phyloP scores from a whole-genome alignment of 2,888 invertebrate species.

The Nomada fucata region DNA sequence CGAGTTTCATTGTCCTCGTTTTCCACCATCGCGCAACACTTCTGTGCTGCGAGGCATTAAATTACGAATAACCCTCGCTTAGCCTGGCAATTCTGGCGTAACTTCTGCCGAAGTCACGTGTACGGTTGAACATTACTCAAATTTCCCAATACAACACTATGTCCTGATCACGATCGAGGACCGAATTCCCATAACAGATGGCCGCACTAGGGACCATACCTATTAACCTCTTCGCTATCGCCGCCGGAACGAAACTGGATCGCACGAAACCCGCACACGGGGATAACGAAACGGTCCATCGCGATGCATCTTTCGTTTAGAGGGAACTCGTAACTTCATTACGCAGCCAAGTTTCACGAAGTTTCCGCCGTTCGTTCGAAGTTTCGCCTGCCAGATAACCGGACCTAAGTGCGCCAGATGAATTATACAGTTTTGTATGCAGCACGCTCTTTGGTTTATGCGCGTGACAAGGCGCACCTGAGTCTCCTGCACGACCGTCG shows the following conservation, averaged over 20 bases:
- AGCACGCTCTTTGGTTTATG: slow-evolving; percentile 33
- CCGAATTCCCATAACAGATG: neutral
- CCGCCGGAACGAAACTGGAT: no score
- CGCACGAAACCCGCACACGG: neutral
- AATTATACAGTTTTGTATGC: slow-evolving; percentile 71
- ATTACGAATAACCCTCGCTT: no score
- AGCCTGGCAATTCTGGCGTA: no score
- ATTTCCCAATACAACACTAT: neutral
- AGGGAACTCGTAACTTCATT: slow-evolving; percentile 54
- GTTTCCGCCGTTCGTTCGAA: slow-evolving; percentile 40
- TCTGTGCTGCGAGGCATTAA: no score
- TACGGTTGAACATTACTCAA: no score
- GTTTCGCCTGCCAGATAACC: slow-evolving; percentile 54
- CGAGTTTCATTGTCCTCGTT: no score
- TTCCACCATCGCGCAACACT: no score
- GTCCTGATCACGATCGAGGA: neutral
- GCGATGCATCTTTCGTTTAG: slow-evolving; percentile 56
- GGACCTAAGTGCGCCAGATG: slow-evolving; percentile 58
- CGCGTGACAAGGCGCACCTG: slow-evolving; percentile 29
- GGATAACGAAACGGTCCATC: slow-evolving; percentile 47
- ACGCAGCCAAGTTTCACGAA: slow-evolving; percentile 43
- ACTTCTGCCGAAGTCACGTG: no score
- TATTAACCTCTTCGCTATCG: neutral
- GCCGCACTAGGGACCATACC: neutral
- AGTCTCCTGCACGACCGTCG: slow-evolving; percentile 28